phyloP scores from a whole-genome alignment of 2,113 vertebrate species.

The Octodon degus region DNA sequence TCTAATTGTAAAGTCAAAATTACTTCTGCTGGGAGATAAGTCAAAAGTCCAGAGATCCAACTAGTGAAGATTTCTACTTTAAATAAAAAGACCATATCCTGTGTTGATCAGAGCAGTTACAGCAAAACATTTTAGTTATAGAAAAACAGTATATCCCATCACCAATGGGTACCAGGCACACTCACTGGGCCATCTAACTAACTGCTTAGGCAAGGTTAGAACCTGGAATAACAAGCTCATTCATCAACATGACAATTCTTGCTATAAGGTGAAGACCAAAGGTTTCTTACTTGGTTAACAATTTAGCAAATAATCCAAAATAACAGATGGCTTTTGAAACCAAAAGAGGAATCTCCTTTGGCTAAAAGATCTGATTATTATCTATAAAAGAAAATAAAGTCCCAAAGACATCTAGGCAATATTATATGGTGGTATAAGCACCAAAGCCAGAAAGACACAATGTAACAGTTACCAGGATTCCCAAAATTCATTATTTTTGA shows the following conservation, averaged over 20 bases:
- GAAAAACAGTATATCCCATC: constrained; percentile 31
- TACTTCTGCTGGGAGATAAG: not conserved
- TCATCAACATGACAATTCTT: constrained; percentile 7
- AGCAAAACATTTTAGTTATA: constrained; percentile 1
- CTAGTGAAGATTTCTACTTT: not conserved
- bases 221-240: not conserved
- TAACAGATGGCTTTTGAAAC: constrained; percentile 32
- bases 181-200: not conserved
- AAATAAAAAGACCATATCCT: constrained; percentile 15
- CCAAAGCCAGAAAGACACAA: not conserved
- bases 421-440: not conserved
- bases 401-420: not conserved
- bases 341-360: constrained; percentile 13
- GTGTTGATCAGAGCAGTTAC: not conserved
- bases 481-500: not conserved
- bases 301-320: constrained; percentile 61
- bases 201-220: not conserved
- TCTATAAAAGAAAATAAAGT: constrained; percentile 11
- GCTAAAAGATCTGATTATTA: constrained; percentile 32
- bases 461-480: constrained; percentile 2
- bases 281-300: constrained; percentile 32
- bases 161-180: not conserved
- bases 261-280: not conserved
- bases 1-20: not conserved
- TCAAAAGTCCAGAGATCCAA: constrained; percentile 24